Base-by-base conservation (phyloP, 2,888 invertebrate genomes). In the Watsonalla cultraria region DNA sequence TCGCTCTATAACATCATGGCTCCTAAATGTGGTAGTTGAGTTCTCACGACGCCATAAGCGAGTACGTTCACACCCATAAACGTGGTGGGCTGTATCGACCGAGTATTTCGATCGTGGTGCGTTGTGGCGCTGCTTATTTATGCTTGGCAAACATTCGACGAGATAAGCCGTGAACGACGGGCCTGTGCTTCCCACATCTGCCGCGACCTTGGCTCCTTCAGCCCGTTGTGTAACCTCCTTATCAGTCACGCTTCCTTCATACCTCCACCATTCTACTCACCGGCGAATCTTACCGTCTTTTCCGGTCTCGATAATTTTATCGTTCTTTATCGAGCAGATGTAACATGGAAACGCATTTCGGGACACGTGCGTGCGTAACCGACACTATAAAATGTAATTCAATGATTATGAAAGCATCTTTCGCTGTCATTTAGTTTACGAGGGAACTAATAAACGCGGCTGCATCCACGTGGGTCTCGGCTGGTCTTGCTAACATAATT, bases 101-200 rank as follows among this genome's bases (percentile, higher is more conserved):
- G 70, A 66, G 71, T 68, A 70, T 72, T 73, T 68, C 71, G 75
- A 72, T 72, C 76, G 72, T 62, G 60, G 66, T 66, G 54, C 57
- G 64, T 61, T 63, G 68, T 62, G 63, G 71, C 74, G 79, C 77
- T 81, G 80, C 82, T 82, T 90, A 83, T 90, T 90, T 87, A 82
- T 78, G 73, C 76, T 80, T 67, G 64, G 80, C 82, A 87, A 90
- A 90, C 85, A 87, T 75, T 77, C 70, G 65, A 64, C 61, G 65
- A 80, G 89, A 90, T 88, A 89, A 86, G 84, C 77, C 61, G 74
- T 88, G 79, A 88, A 88, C 84, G 84, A 72, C 78, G 74, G 70
- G 84, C 78, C 78, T 90, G 83, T 89, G 80, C 85, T 87, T 87
- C 86, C 85, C 87, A 87, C 89, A 88, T 87, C 90, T 88, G 89